phyloP scores from a whole-genome alignment of 2,888 invertebrate species.

The Drosophila cognata region DNA sequence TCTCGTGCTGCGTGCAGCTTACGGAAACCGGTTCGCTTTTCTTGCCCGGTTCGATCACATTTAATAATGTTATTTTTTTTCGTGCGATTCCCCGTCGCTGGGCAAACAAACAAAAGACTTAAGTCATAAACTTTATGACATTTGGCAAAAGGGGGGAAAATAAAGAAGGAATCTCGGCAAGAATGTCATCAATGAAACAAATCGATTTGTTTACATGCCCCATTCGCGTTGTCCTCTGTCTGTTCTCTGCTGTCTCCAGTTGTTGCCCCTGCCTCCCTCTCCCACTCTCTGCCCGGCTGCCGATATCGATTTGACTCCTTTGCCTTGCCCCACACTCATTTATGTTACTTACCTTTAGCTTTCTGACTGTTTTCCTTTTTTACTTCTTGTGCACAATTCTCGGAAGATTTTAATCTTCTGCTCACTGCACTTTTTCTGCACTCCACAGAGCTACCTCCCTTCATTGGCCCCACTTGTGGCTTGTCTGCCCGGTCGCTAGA shows the following conservation, averaged over 20 bases:
- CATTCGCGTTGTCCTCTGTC: slow-evolving; percentile 40
- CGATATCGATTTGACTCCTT: slow-evolving; percentile 77
- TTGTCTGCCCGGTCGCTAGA: neutral
- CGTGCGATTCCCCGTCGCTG: slow-evolving; percentile 32
- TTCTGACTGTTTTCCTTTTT: slow-evolving; percentile 37
- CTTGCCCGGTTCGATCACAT: slow-evolving; percentile 52
- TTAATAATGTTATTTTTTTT: slow-evolving; percentile 74
- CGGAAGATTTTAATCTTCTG: slow-evolving; percentile 79
- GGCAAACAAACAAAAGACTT: slow-evolving; percentile 81
- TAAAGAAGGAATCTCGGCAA: slow-evolving; percentile 70
- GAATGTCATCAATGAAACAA: slow-evolving; percentile 84
- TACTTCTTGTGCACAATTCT: slow-evolving; percentile 71
- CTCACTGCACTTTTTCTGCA: slow-evolving; percentile 48
- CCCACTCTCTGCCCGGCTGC: slow-evolving; percentile 19
- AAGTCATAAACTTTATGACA: slow-evolving; percentile 84
- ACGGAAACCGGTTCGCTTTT: slow-evolving; percentile 43
- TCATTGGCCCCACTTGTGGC: neutral
- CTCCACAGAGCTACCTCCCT: slow-evolving; percentile 4
- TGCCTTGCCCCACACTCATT: slow-evolving; percentile 58
- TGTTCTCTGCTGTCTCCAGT: neutral
- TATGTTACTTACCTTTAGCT: slow-evolving; percentile 67
- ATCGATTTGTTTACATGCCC: slow-evolving; percentile 83
- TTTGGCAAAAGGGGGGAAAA: slow-evolving; percentile 64
- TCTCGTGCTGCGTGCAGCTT: slow-evolving; percentile 30
- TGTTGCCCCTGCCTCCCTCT: neutral